These are phyloP conservation scores for Thunnus albacares DNA, from an alignment of 2,797 vertebrate species.

Conservation along the genomic window DNA sequence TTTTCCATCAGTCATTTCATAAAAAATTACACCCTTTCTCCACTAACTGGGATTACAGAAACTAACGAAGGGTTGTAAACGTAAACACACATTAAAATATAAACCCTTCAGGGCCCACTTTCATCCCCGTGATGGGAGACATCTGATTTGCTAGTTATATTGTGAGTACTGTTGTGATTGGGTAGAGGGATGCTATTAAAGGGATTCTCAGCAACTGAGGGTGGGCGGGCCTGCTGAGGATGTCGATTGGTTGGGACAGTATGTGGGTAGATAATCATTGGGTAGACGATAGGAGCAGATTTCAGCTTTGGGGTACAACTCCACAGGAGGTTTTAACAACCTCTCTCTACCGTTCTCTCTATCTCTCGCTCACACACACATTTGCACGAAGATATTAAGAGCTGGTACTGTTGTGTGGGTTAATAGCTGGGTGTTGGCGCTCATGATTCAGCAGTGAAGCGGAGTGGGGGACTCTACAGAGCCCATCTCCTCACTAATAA, in stretches of 20 bases:
- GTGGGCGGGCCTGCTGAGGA: constrained; percentile 43
- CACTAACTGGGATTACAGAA: constrained; percentile 30
- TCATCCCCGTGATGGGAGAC: constrained; percentile 33
- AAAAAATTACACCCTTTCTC: constrained; percentile 30
- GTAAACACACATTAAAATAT: constrained; percentile 39
- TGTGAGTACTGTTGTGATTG: constrained; percentile 54
- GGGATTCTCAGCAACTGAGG: constrained; percentile 50
- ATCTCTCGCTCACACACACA: not conserved
- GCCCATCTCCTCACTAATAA: constrained; percentile 72
- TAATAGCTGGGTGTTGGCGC: constrained; percentile 56
- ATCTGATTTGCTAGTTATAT: constrained; percentile 56
- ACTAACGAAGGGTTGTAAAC: constrained; percentile 11
- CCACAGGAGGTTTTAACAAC: constrained; percentile 57
- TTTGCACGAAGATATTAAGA: not conserved
- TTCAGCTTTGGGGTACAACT: constrained; percentile 75
- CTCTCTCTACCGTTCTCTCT: constrained; percentile 25
- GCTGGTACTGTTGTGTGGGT: constrained; percentile 43
- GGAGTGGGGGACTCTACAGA: constrained; percentile 32
- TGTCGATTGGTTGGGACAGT: constrained; percentile 70
- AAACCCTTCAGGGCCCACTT: constrained; percentile 17
- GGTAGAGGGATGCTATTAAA: constrained; percentile 51
- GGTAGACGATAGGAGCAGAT: constrained; percentile 71
- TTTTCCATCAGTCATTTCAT: constrained; percentile 19
- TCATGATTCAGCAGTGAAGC: constrained; percentile 59
- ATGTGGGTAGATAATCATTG: constrained; percentile 78